Base-by-base conservation (phyloP, 2,113 vertebrate genomes). In the Sakesphorus luctuosus region DNA sequence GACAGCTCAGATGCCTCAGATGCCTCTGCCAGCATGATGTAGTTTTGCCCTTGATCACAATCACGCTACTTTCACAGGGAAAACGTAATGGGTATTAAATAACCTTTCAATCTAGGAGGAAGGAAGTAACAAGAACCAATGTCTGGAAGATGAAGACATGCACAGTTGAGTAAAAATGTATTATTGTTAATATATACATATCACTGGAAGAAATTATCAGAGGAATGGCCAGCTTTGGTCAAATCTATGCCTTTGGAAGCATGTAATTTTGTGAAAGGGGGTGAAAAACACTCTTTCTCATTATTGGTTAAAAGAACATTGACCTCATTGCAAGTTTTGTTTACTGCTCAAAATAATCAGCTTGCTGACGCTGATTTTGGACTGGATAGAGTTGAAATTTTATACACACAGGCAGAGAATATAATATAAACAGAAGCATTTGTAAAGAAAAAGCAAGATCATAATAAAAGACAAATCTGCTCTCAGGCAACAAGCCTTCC, bases 21-120 rank as follows among this genome's bases (percentile, higher is more conserved):
- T 95, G 93, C 91, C 95, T 93, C 80, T 94, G 86, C 90, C 89
- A 94, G 88, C 89, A 59, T 71, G 91, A 84, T 56, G 75, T 33
- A 86, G 85, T 61, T 83, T 93, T 85, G 56, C 43, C 36, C 93
- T 93, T 91, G 91, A 94, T 96, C 93, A 80, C 46, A 93, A 44
- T 90, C 87, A 47, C 66, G 52, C 61, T 68, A 26, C 66, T 81
- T 92, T 82, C 93, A 72, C 73, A 47, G 59, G 75, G 74, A 88
- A 61, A 92, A 77, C 0, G 0, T 71, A 86, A 85, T 38, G 79
- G 43, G 6, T 97, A 88, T 83, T 95, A 93, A 96, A 86, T 88
- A 94, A 83, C 82, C 21, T 44, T 83, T 86, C 89, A 82, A 40
- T 79, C 80, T 81, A 46, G 46, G 63, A 85, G 72, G 92, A 95